Base-by-base conservation (phyloP, 2,888 invertebrate genomes). In the Philopedon plagiatum region DNA sequence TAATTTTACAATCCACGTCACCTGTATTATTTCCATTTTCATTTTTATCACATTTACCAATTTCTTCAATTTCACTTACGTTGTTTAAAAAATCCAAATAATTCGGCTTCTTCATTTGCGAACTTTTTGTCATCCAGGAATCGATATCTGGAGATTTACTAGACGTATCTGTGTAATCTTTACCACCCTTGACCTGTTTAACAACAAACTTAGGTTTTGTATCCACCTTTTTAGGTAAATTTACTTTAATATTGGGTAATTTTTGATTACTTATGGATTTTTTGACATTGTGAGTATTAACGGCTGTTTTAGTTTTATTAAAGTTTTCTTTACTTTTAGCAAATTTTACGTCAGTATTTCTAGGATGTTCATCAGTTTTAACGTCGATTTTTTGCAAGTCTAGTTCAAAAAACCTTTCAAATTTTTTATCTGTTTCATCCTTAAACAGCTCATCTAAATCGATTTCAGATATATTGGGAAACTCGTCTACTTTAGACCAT, bases 41-140 rank as follows among this genome's bases (percentile, higher is more conserved):
- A 15, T 41, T 56, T 7, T 18, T 19, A 11, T 37, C 29, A 51
- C 23, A 51, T 39, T 62, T 64, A n/a, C 46, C 7, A 26, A 23
- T n/a, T 21, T 75, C 71, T 29, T 81, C 80, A 2, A 81, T 75
- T 23, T 81, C 82, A 13, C 77, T 77, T 5, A 82, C 64, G 56
- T 81, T 81, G 37, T 78, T 77, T 44, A 84, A 72, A 49, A 81
- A 80, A 58, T 83, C 82, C 11, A 79, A 76, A 74, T 79, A 84
- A 75, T 78, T 82, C 5, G 78, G 67, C 66, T 80, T 80, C 67
- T 80, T 67, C 26, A 18, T 37, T 23, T 49, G 62, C 11, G 32
- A 49, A 32, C 72, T 66, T 63, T 76, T 77, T 0, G 80, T 76
- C 79, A 84, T 82, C 83, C 84, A 84, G 0, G 83, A 80, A 49